A percentile compares a stretch with the other conserved stretches of the same genome.
phyloP scores from a whole-genome alignment of 1,140 invertebrate genomes.

The Pristionchus pacificus region DNA sequence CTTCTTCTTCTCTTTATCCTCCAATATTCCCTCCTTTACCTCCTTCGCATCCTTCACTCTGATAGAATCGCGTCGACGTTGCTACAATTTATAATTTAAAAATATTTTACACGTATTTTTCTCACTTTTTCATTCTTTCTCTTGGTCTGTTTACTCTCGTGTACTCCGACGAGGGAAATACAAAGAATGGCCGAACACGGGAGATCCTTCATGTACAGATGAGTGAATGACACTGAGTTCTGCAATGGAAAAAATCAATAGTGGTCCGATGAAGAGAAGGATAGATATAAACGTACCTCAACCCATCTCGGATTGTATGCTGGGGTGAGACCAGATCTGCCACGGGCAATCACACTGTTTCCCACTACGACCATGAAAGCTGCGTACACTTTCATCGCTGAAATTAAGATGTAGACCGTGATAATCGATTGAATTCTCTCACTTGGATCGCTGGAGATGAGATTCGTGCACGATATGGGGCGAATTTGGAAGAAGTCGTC shows the following conservation, averaged over 20 bases:
- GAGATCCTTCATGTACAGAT: slow-evolving; percentile 51
- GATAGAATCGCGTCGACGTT: too few relatives aligned
- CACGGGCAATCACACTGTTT: neutral
- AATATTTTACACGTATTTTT: too few relatives aligned
- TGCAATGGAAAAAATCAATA: slow-evolving; percentile 21
- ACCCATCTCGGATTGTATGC: slow-evolving; percentile 37
- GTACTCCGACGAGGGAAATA: slow-evolving; percentile 38
- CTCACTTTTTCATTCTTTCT: too few relatives aligned
- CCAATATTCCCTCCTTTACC: too few relatives aligned
- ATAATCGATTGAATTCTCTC: neutral
- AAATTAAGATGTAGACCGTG: neutral
- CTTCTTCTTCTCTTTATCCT: too few relatives aligned
- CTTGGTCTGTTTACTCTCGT: slow-evolving; percentile 7
- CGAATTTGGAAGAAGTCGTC: slow-evolving; percentile 26
- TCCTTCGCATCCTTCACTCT: too few relatives aligned
- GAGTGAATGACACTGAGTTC: slow-evolving; percentile 35
- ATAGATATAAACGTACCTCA: too few relatives aligned
- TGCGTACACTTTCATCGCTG: neutral
- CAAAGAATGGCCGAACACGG: slow-evolving; percentile 47
- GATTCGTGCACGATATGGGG: slow-evolving; percentile 22
- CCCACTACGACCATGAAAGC: neutral
- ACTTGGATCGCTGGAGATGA: neutral
- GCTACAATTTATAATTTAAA: too few relatives aligned
- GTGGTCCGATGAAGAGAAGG: too few relatives aligned
- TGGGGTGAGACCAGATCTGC: neutral